Base-by-base conservation (phyloP, 1,140 invertebrate species). In the Thereuonema tuberculata region DNA sequence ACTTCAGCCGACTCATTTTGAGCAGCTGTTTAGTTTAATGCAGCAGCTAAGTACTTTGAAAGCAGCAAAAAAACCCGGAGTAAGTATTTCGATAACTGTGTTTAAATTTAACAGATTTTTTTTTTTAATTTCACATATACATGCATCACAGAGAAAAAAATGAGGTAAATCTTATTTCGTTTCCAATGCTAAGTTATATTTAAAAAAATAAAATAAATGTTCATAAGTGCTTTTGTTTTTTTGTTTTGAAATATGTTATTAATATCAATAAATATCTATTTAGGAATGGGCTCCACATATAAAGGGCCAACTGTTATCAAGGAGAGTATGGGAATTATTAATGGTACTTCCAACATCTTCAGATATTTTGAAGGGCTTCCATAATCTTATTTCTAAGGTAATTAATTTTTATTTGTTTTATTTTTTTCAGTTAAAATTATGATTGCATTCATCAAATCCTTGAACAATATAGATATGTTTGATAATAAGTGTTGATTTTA, bases 291-390 rank as follows among this genome's bases (percentile, higher is more conserved):
- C 88, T 60, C 82, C 87, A 1, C 86, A 93, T 66, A 91, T 87
- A 1, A 93, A 92, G 77, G 90, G 89, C 0, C 87, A 93, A 70
- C 80, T 94, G 0, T 70, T 95, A 29, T 95, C 92, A 0, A 77
- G 92, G 26, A 78, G 87, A 31, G 88, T 95, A 0, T 95, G 93
- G 93, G 92, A 95, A 63, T 90, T 95, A 24, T 74, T 96, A 1
- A 92, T 91, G 69, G 79, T 94, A 47, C 75, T 96, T 21, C 92
- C 93, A 0, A 90, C 93, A 0, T 93, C 85, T 74, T 87, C 88
- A 0, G 84, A 83, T 1, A 43, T 94, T 26, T 70, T 93, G 14
- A 79, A 86, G 72, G 86, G 86, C 3, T 93, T 96, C 65, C 85
- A 87, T 67, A 81, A 84, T 62, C 74, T 89, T 0, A 25, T 29